Base-by-base conservation (phyloP, 2,888 invertebrate species). In the Pristionchus exspectatus region DNA sequence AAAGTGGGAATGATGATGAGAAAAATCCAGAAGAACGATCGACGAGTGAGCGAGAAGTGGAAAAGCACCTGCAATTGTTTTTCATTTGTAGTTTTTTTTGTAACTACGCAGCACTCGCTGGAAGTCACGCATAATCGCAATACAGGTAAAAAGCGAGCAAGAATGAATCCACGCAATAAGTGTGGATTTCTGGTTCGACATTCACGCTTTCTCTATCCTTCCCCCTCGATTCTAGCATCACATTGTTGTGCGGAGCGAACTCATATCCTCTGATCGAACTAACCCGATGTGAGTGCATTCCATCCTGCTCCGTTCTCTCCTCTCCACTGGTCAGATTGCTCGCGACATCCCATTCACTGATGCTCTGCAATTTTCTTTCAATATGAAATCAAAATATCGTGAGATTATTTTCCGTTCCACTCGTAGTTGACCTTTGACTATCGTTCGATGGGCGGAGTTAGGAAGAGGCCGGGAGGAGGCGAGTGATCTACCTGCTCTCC, bases 1-100 rank as follows among this genome's bases (percentile, higher is more conserved):
- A 74, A 30, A 33, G 72, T 74, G 38, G 72, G 72, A 33, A 74
- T 38, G 72, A 74, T 74, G 38, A 74, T 74, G 33, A 74, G 72
- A 38, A 74, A 74, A 33, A 33, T 33, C 72, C 72, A 74, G 72
- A 74, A 74, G 33, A 74, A 74, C 21, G 30, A 27, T 38, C 72
- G 33, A 33, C 72, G 72, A 18, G 18, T 30, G 38, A 74, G 72
- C 38, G 72, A 30, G 72, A 74, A 33, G 72, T 38, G 72, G 38
- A 33, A 33, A 18, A 74, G 33, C 38, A 74, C 72, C 72, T 74
- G 72, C 3, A 30, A 12, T 66, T 10, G n/a, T 24, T 2, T 7
- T 7, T 18, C 59, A 59, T 7, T 18, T 56, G 12, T 10, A 63
- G n/a, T 66, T 66, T 21, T 24, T 66, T n/a, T n/a, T 24, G 21